phyloP scores from a whole-genome alignment of 2,113 vertebrate genomes.

The Gopherus flavomarginatus region DNA sequence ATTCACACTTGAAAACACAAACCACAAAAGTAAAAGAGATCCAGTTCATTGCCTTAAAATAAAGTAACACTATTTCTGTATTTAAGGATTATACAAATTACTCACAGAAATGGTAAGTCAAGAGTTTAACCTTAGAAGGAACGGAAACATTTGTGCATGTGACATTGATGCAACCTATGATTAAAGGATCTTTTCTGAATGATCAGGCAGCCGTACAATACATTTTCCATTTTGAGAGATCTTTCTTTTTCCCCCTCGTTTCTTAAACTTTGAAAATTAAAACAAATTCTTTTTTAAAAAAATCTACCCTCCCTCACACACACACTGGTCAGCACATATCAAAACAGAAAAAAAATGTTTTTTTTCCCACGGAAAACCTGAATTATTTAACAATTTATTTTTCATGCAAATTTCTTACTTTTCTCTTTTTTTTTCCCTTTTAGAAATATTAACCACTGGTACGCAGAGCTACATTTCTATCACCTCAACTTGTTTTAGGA shows the following conservation, averaged over 20 bases:
- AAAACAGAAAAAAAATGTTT: neutral
- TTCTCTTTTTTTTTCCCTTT: neutral
- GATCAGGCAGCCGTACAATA: neutral
- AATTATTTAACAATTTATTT: neutral
- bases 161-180: rapidly evolving
- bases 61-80: neutral
- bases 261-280: neutral
- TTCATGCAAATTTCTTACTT: neutral
- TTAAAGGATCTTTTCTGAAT: neutral
- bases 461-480: neutral
- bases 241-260: neutral
- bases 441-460: neutral
- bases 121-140: neutral
- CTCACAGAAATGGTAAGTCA: neutral
- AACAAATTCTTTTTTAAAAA: neutral
- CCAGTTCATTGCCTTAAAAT: neutral
- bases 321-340: neutral
- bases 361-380: neutral
- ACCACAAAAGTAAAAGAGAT: neutral
- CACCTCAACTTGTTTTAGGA: neutral
- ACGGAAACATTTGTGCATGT: neutral
- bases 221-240: neutral
- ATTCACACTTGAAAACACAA: neutral
- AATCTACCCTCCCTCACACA: neutral
- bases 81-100: neutral